Evolutionary conservation across 2,888 invertebrate species (phyloP).

Genomic region (Plusia festucae): DNA sequence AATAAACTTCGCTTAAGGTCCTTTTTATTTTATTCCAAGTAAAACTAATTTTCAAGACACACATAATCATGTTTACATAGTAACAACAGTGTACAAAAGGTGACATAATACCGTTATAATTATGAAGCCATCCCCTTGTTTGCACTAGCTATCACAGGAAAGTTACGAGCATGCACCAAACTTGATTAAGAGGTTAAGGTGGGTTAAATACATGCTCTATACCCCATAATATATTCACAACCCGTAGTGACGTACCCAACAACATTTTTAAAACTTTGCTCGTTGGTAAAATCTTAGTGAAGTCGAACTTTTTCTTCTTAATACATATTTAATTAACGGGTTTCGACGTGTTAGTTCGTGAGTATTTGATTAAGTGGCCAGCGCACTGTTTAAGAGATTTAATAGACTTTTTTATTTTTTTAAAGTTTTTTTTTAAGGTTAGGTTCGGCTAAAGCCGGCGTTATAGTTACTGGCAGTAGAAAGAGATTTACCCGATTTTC

Average conservation of each 20-base stretch:
- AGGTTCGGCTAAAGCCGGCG: too few species aligned
- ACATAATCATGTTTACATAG: not conserved
- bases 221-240: conserved; percentile 32
- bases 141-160: conserved; percentile 21
- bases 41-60: not conserved
- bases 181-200: conserved; percentile 38
- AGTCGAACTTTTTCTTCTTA: not conserved
- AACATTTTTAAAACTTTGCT: not conserved
- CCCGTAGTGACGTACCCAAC: not conserved
- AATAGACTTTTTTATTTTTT: conserved; percentile 9
- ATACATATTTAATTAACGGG: conserved; percentile 43
- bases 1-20: too few species aligned
- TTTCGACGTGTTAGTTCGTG: conserved; percentile 41
- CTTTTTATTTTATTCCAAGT: not conserved
- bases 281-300: conserved; percentile 3
- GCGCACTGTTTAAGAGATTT: conserved; percentile 22
- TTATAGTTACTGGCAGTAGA: too few species aligned
- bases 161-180: conserved; percentile 31
- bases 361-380: conserved; percentile 49
- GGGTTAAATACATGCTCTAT: conserved; percentile 36
- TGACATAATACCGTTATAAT: conserved; percentile 12
- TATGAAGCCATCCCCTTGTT: conserved; percentile 42
- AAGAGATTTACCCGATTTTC: too few species aligned
- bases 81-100: conserved; percentile 1
- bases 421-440: conserved; percentile 8